Percentiles rank a stretch among this genome's conserved stretches.
Conservation (phyloP, 2,888 invertebrate species). For the Leptopilina syphax region DNA sequence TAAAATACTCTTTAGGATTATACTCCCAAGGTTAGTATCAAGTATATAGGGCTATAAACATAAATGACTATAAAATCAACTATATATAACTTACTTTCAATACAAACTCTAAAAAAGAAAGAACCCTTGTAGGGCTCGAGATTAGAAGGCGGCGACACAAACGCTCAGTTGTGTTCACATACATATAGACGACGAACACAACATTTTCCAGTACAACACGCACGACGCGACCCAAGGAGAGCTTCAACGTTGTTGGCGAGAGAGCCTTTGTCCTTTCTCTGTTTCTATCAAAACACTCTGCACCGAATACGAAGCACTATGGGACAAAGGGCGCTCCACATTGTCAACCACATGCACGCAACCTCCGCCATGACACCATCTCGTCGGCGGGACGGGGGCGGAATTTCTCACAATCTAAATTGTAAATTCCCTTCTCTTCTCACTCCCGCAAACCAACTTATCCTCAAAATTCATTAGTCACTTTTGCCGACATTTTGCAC, state of each 20-base stretch:
- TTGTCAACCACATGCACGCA: conserved; percentile 21
- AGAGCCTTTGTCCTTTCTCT: conserved; percentile 19
- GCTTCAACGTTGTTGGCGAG: conserved; percentile 6
- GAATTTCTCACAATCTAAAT: conserved; percentile 7
- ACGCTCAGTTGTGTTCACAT: conserved; percentile 30
- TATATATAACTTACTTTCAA: no score
- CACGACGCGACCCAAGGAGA: neutral
- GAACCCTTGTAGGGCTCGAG: no score
- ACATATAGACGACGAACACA: neutral
- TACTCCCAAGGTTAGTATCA: no score
- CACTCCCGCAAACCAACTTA: neutral
- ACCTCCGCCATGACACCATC: neutral
- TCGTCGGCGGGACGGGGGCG: neutral
- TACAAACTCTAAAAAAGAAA: no score
- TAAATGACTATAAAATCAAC: no score
- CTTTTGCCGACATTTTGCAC: no score
- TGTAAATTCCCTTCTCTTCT: neutral
- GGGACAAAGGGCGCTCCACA: conserved; percentile 32
- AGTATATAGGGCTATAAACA: no score
- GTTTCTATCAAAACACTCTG: conserved; percentile 24
- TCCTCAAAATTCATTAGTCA: no score
- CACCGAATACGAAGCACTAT: conserved; percentile 7
- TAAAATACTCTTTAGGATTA: no score
- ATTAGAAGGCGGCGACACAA: no score
- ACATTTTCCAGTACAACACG: conserved; percentile 20